Conservation (phyloP, 2,797 vertebrate genomes). For the Phaenicophaeus curvirostris region DNA sequence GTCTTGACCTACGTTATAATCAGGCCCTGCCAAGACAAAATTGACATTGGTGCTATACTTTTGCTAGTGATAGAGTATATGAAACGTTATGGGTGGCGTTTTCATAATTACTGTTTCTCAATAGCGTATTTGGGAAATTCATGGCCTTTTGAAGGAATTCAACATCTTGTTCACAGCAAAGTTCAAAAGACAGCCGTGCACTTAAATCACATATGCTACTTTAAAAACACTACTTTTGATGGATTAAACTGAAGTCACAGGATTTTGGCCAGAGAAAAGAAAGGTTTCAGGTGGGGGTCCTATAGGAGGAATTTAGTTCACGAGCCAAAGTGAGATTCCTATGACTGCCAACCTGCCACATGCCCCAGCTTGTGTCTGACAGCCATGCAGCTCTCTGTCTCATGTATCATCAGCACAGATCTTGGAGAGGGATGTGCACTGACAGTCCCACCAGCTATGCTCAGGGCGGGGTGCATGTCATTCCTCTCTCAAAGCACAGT, state of each 20-base stretch:
- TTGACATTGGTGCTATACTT: background rate
- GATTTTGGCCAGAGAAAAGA: background rate
- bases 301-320: background rate
- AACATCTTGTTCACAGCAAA: background rate
- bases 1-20: background rate
- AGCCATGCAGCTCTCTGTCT: constrained; percentile 4
- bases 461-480: background rate
- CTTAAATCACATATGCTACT: background rate
- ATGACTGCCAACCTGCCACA: constrained; percentile 51
- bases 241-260: background rate
- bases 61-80: background rate
- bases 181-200: background rate
- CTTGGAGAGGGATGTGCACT: background rate
- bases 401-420: constrained; percentile 33
- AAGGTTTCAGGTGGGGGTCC: background rate
- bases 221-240: background rate
- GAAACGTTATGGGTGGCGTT: background rate
- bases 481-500: background rate
- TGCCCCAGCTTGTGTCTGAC: constrained; percentile 71
- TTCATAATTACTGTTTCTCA: background rate
- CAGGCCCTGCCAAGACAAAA: background rate
- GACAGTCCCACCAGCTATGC: constrained; percentile 13
- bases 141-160: background rate
- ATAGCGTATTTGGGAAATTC: background rate
- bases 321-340: constrained; percentile 46